Conservation (phyloP, 2,888 invertebrate genomes). For the Cremastobaeus sp. region DNA sequence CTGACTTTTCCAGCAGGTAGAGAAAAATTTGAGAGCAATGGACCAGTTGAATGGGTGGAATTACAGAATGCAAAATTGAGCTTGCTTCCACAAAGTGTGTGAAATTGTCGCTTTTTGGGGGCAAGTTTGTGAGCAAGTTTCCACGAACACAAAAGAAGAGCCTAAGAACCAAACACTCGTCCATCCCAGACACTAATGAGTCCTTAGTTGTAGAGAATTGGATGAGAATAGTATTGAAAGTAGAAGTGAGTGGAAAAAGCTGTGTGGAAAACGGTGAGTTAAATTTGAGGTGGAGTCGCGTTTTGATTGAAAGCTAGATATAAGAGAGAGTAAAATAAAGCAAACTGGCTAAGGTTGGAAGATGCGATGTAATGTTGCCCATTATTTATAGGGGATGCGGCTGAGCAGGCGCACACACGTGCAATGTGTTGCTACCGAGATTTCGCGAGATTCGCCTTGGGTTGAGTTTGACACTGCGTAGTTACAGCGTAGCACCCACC, state of each 20-base stretch:
- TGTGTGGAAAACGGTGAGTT: neutral
- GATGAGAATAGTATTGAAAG: neutral
- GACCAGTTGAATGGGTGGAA: too few relatives aligned
- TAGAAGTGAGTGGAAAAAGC: neutral
- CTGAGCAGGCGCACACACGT: constrained; percentile 74
- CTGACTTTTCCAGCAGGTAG: too few relatives aligned
- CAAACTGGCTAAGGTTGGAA: constrained; percentile 66
- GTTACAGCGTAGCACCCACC: constrained; percentile 77
- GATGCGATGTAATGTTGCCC: constrained; percentile 76
- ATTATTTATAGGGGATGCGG: constrained; percentile 78
- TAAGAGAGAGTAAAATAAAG: constrained; percentile 30
- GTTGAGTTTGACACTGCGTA: constrained; percentile 77
- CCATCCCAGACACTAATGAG: constrained; percentile 8
- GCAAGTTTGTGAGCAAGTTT: too few relatives aligned
- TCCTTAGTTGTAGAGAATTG: constrained; percentile 27
- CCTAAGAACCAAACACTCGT: too few relatives aligned
- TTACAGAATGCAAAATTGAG: too few relatives aligned
- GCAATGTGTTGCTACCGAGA: constrained; percentile 75
- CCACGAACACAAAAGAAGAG: too few relatives aligned
- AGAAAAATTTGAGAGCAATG: too few relatives aligned
- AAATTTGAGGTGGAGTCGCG: too few relatives aligned
- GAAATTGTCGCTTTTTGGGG: too few relatives aligned
- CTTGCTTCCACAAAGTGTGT: too few relatives aligned
- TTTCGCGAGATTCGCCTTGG: constrained; percentile 77
- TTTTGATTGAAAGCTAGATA: constrained; percentile 26